These are phyloP conservation scores for Lepilemur septentrionalis DNA, from an alignment of 2,797 vertebrate species.

Conservation along the genomic window DNA sequence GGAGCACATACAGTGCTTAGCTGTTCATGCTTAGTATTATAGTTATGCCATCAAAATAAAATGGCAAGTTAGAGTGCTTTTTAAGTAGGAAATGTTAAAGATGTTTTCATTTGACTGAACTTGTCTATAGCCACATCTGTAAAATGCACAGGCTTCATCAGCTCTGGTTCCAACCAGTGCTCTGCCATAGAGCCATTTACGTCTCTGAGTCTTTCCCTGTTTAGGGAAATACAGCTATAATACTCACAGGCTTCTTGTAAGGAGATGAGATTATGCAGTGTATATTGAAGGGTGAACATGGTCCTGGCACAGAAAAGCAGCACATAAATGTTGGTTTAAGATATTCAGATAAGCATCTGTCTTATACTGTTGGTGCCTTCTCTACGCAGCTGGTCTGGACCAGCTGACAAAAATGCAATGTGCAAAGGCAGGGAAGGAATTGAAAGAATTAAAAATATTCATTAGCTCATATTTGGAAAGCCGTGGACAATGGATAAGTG, in stretches of 20 bases:
- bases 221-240: not conserved
- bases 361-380: not conserved
- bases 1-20: not conserved
- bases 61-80: not conserved
- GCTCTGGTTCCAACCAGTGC: not conserved
- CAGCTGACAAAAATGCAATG: not conserved
- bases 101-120: not conserved
- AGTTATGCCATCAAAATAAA: not conserved
- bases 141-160: not conserved
- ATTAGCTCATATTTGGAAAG: constrained; percentile 29
- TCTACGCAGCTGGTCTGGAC: not conserved
- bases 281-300: not conserved
- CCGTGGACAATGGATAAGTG: not conserved
- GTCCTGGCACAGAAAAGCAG: not conserved
- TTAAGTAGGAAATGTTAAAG: not conserved
- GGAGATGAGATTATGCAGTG: not conserved
- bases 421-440: not conserved
- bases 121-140: not conserved
- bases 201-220: not conserved
- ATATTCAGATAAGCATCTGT: not conserved
- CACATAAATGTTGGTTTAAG: not conserved
- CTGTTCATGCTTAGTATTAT: not conserved
- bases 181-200: not conserved
- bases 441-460: not conserved
- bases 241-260: not conserved